Base-by-base conservation (phyloP, 2,888 invertebrate genomes). In the Anoplius nigerrimus region DNA sequence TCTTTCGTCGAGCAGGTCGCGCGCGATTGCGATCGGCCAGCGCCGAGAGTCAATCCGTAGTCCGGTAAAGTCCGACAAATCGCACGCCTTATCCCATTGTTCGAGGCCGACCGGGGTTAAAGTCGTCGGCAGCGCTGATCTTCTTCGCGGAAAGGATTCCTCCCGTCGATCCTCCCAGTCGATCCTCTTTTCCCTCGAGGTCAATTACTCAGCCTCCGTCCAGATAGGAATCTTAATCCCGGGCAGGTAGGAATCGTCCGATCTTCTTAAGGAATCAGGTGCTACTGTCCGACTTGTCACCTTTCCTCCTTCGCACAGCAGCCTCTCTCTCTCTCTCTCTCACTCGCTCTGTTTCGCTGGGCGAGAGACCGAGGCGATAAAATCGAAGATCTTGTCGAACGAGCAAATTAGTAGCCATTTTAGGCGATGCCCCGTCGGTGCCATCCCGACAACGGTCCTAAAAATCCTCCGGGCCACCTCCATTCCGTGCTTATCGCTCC, bases 171-270 rank as follows among this genome's bases (percentile, higher is more conserved):
- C 66, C 48, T 66, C 71, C 67, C 69, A 68, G 64, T 64, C 60
- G 34, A 34, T 56, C 66, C 48, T 66, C n/a, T n/a, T 6, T 34
- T 34, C 11, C 11, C 11, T 13, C 34, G 62, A 81, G 73, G 73
- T 63, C 75, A 72, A 74, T 81, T 74, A 70, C 72, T 75, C 75
- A 69, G 64, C 66, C 70, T 71, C 67, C 63, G 62, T 43, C 58
- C 62, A 70, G 80, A 84, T 83, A 77, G 75, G 53, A 64, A 84
- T 85, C 85, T 82, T 79, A 77, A 83, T 82, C 82, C 79, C 24
- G 34, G 48, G 51, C 82, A 82, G 85, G 82, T 85, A 83, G 75
- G 34, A 65, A 69, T 63, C 15, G 55, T 13, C 16, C 42, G 72
- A 80, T 81, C 80, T 71, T 66, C 34, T 27, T 16, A 22, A n/a